phyloP scores from a whole-genome alignment of 1,140 invertebrate species.

The Drosophila bipectinata region DNA sequence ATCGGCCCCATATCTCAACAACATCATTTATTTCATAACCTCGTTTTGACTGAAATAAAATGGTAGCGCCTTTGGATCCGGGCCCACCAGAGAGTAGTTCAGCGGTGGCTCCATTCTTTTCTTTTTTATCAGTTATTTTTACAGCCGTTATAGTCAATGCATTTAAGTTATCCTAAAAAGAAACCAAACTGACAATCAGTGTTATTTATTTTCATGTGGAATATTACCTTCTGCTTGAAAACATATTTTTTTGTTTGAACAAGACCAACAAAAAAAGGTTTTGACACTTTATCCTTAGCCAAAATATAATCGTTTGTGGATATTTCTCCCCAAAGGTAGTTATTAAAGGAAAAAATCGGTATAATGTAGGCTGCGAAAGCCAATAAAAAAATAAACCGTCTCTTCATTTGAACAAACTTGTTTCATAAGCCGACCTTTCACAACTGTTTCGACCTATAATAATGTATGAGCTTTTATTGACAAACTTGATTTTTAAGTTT shows the following conservation, averaged over 20 bases:
- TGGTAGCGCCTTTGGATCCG: slow-evolving; percentile 72
- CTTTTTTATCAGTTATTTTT: slow-evolving; percentile 60
- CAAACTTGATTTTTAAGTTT: neutral
- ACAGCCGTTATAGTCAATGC: slow-evolving; percentile 73
- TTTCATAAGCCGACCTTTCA: neutral
- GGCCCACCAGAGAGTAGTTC: slow-evolving; percentile 56
- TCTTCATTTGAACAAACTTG: slow-evolving; percentile 11
- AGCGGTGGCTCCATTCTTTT: slow-evolving; percentile 60
- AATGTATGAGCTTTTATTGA: neutral
- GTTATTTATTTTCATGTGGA: neutral
- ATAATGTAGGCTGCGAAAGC: slow-evolving; percentile 30
- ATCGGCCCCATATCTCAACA: slow-evolving; percentile 73
- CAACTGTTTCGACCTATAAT: neutral
- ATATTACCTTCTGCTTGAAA: slow-evolving; percentile 61
- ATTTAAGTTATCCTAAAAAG: slow-evolving; percentile 52
- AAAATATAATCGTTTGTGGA: slow-evolving; percentile 62
- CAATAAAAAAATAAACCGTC: slow-evolving; percentile 1
- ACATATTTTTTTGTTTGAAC: slow-evolving; percentile 62
- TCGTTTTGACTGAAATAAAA: slow-evolving; percentile 58
- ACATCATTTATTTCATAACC: slow-evolving; percentile 64
- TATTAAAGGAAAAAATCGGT: slow-evolving; percentile 31
- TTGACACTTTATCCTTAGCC: slow-evolving; percentile 65
- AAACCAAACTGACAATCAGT: neutral
- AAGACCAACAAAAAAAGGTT: slow-evolving; percentile 66
- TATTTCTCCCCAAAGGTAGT: slow-evolving; percentile 66